Base-by-base conservation (phyloP, 2,888 invertebrate genomes). In the Sarcophaga carnaria region DNA sequence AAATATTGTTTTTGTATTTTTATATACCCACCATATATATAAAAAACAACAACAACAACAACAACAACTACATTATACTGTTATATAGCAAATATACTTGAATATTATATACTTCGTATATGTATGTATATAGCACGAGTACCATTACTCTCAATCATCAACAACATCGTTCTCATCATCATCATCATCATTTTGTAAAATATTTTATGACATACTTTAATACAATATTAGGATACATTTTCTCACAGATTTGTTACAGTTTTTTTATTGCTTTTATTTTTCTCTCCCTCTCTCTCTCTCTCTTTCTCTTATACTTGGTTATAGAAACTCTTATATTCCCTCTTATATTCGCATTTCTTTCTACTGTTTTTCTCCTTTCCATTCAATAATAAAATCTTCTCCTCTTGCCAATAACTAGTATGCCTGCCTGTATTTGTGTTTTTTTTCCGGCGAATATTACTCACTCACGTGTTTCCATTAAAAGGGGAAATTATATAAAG, bases 181-280 rank as follows among this genome's bases (percentile, higher is more conserved):
- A 79, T 82, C 22, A 22, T 22, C 22, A 22, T 22, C 22, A 22
- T 22, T 64, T 67, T 79, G 79, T 76, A 84, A 82, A 81, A 75
- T 76, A 81, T 87, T 87, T 87, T 84, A 87, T 87, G 87, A 87
- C 87, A 84, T 82, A 84, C 84, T 87, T 87, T 37, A 37, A 37
- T 37, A 84, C 82, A 87, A 84, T 69, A 79, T 84, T 87, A 84
- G 81, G 81, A 14, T 87, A 84, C 81, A 76, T 84, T 79, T 84
- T 79, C 87, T 87, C 84, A 82, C 87, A 72, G 87, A 84, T 87
- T 87, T 87, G 87, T 87, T 81, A 87, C 79, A 84, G 79, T 84
- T 83, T 70, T 81, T 69, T 47, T 37, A 37, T 59, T 69, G n/a
- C 2, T 47, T 45, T 11, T 45, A 67, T 45, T 47, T 47, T n/a